Conservation (phyloP, 2,888 invertebrate species). For the Leptinotarsa rubiginosa region DNA sequence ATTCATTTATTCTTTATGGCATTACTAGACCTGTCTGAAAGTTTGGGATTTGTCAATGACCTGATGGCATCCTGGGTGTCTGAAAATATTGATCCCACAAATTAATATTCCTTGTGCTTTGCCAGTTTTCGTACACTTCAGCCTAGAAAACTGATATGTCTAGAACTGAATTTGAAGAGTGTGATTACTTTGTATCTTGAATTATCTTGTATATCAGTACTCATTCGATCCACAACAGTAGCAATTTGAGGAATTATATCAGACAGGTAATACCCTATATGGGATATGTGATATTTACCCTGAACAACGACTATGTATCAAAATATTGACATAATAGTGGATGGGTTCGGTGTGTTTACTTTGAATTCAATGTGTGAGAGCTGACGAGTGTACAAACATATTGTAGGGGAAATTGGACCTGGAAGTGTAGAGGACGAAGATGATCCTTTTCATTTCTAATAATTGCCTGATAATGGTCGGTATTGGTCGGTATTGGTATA, state of each 20-base stretch:
- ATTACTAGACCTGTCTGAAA: too few species aligned
- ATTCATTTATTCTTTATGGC: too few species aligned
- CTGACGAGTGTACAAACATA: neutral
- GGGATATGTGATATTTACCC: conserved; percentile 13
- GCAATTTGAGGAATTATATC: conserved; percentile 9
- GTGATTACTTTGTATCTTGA: neutral
- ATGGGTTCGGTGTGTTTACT: conserved; percentile 11
- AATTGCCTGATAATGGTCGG: neutral
- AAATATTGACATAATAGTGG: conserved; percentile 10
- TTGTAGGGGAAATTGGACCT: conserved; percentile 1
- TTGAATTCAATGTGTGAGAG: neutral
- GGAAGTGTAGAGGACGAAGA: neutral
- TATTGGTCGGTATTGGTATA: too few species aligned
- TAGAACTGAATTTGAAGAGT: too few species aligned
- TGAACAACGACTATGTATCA: conserved; percentile 3
- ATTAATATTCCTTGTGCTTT: too few species aligned
- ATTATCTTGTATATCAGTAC: neutral
- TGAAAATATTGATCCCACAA: too few species aligned
- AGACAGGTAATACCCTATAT: conserved; percentile 2
- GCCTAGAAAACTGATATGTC: too few species aligned
- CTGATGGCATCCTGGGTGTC: too few species aligned
- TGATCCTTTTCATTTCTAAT: neutral
- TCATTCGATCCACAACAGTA: neutral
- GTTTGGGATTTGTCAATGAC: too few species aligned
- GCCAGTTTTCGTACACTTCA: too few species aligned